A percentile compares a stretch with the other conserved stretches of the same genome.
These are phyloP conservation scores for Apis laboriosa DNA, from an alignment of 1,140 invertebrate genomes.

Conservation along the genomic window DNA sequence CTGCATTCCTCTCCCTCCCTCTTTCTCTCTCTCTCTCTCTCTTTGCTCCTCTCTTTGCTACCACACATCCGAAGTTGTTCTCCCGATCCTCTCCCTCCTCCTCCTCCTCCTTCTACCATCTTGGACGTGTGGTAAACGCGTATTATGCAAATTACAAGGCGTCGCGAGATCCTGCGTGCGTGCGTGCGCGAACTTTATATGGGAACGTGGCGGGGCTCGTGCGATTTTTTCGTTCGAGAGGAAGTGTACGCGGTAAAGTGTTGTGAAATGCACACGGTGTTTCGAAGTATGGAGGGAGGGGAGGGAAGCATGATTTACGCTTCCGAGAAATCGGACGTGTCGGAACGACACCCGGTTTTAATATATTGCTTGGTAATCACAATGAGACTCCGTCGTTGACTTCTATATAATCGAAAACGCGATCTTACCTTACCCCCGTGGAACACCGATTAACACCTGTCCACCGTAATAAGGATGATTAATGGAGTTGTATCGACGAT, in stretches of 20 bases:
- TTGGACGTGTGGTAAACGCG: background rate
- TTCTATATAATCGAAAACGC: background rate
- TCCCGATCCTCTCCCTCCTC: too few species aligned
- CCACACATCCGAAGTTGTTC: too few species aligned
- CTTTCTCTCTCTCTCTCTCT: too few species aligned
- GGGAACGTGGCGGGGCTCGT: background rate
- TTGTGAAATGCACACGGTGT: too few species aligned
- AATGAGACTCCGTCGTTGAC: background rate
- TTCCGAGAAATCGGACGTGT: background rate
- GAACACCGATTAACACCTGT: conserved; percentile 11
- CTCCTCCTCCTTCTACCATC: background rate
- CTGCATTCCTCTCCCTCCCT: too few species aligned
- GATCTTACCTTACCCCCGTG: too few species aligned
- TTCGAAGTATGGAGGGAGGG: too few species aligned
- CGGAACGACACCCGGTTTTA: background rate
- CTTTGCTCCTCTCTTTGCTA: background rate
- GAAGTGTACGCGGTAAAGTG: background rate
- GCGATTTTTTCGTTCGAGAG: background rate
- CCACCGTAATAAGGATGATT: background rate
- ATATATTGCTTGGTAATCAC: background rate
- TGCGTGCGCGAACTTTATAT: conserved; percentile 12
- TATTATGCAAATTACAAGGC: conserved; percentile 31
- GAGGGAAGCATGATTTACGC: conserved; percentile 13
- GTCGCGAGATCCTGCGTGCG: background rate
- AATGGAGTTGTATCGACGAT: background rate